These are phyloP conservation scores for Myotis myotis DNA, from an alignment of 2,797 vertebrate genomes.

Conservation along the genomic window DNA sequence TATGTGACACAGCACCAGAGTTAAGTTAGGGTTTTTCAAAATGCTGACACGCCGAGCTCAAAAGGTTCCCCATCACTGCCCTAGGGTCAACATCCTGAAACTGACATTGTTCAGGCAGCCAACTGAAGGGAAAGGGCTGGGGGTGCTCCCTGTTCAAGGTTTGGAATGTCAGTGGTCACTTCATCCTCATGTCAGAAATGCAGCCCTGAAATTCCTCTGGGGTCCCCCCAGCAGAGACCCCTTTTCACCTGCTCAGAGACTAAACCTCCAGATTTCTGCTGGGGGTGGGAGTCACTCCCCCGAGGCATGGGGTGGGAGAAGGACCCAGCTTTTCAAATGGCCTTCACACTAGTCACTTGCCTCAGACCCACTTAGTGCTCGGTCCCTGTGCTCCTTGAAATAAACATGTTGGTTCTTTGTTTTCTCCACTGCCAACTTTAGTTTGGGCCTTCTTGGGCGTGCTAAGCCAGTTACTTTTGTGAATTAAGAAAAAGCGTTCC, in stretches of 20 bases:
- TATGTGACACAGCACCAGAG: too few species aligned
- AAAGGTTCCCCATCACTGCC: too few species aligned
- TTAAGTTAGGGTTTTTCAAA: too few species aligned
- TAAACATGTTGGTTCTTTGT: background rate
- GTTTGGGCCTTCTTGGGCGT: background rate
- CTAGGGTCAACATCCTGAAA: background rate
- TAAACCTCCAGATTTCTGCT: background rate
- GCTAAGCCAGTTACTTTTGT: background rate
- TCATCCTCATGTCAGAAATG: background rate
- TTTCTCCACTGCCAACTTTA: background rate
- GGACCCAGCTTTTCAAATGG: background rate
- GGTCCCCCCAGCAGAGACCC: background rate
- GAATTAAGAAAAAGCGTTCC: background rate
- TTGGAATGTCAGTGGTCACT: background rate
- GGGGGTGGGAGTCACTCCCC: rapidly evolving
- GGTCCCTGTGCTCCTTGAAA: background rate
- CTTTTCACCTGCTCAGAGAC: background rate
- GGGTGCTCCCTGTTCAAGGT: background rate
- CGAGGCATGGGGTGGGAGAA: background rate
- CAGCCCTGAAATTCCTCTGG: background rate
- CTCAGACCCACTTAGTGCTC: background rate
- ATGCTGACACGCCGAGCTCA: too few species aligned
- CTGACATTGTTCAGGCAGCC: background rate
- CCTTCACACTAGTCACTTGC: background rate
- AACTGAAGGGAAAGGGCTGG: background rate